phyloP scores from a whole-genome alignment of 2,888 invertebrate species.

The Conops quadrifasciatus region DNA sequence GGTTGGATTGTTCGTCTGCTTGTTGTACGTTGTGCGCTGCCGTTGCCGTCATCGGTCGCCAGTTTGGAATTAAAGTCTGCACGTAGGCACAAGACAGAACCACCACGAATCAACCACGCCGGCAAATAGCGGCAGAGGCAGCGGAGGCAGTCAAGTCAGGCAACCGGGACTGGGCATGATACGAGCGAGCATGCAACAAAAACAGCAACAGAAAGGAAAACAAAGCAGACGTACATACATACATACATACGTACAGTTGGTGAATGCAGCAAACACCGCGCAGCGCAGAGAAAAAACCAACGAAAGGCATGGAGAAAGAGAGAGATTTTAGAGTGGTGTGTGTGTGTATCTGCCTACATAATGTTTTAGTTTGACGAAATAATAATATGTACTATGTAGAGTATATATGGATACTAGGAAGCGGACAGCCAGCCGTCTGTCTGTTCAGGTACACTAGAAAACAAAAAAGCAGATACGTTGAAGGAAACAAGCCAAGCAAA shows the following conservation, averaged over 20 bases:
- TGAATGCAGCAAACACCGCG: constrained; percentile 23
- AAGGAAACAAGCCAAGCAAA: constrained; percentile 41
- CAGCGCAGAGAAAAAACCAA: not conserved
- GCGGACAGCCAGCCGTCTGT: constrained; percentile 21
- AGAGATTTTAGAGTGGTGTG: not conserved
- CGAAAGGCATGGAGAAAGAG: not conserved
- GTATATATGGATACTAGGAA: constrained; percentile 30
- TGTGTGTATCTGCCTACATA: constrained; percentile 14
- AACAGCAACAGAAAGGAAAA: constrained; percentile 21
- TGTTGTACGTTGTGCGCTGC: constrained; percentile 25
- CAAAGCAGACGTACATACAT: constrained; percentile 33
- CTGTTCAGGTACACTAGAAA: constrained; percentile 41
- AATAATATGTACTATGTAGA: constrained; percentile 23
- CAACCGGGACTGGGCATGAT: constrained; percentile 17
- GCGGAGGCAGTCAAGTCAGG: not conserved
- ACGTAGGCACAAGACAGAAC: constrained; percentile 48
- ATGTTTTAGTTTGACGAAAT: constrained; percentile 34
- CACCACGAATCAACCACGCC: constrained; percentile 35
- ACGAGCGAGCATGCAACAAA: constrained; percentile 15
- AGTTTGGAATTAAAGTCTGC: constrained; percentile 50
- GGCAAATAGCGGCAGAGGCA: constrained; percentile 23
- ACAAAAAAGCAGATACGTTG: constrained; percentile 28
- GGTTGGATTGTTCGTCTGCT: constrained; percentile 33
- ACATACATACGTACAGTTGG: too few relatives aligned
- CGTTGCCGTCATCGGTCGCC: constrained; percentile 30